These are phyloP conservation scores for Turnix velox DNA, from an alignment of 2,113 vertebrate genomes.

Conservation along the genomic window DNA sequence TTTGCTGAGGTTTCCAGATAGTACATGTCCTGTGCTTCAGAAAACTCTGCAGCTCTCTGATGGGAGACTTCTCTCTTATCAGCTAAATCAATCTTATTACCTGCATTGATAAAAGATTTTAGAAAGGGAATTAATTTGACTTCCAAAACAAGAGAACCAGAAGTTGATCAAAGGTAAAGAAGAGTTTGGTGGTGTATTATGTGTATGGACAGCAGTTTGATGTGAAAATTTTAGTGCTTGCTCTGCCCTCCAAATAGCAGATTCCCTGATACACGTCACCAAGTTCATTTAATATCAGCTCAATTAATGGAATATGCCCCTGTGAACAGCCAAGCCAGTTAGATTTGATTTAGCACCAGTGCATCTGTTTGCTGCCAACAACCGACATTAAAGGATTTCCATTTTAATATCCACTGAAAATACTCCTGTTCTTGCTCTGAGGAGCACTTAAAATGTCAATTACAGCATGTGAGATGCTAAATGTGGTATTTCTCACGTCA, in stretches of 20 bases:
- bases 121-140: slow-evolving; percentile 17
- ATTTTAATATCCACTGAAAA: not conserved
- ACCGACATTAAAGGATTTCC: not conserved
- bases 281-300: not conserved
- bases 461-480: not conserved
- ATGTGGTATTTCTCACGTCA: not conserved
- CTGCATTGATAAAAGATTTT: slow-evolving; percentile 68
- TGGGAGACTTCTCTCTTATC: slow-evolving; percentile 93
- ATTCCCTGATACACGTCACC: not conserved
- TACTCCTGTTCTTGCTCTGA: not conserved
- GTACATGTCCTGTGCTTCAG: slow-evolving; percentile 92
- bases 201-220: not conserved
- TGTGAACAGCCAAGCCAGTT: not conserved
- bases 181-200: not conserved
- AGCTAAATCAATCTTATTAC: slow-evolving; percentile 97
- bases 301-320: not conserved
- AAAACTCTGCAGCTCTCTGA: slow-evolving; percentile 94
- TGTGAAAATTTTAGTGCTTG: not conserved
- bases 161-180: not conserved
- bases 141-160: not conserved
- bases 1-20: slow-evolving; percentile 98
- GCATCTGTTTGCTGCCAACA: not conserved
- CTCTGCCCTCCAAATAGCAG: not conserved
- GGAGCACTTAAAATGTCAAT: slow-evolving; percentile 27
- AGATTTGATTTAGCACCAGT: not conserved